A percentile compares a stretch with the other conserved stretches of the same genome.
These are phyloP conservation scores for Upupa epops DNA, from an alignment of 2,113 vertebrate genomes.

Conservation along the genomic window DNA sequence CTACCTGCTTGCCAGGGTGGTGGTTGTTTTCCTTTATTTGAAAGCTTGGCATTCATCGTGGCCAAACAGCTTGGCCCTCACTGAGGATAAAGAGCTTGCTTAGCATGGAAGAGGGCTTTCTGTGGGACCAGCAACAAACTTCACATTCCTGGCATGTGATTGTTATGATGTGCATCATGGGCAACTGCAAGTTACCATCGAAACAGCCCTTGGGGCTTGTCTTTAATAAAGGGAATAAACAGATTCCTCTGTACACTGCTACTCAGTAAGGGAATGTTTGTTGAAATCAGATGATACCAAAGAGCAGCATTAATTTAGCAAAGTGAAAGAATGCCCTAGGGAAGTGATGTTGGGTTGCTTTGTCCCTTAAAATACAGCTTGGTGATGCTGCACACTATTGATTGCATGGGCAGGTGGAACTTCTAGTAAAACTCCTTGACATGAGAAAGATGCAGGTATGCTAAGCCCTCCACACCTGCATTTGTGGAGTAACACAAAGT, in stretches of 20 bases:
- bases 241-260: not conserved
- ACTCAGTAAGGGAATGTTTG: not conserved
- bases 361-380: not conserved
- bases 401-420: not conserved
- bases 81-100: constrained; percentile 12
- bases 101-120: not conserved
- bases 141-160: not conserved
- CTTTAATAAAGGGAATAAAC: not conserved
- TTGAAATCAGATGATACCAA: not conserved
- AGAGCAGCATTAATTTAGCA: not conserved
- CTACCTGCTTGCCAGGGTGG: not conserved
- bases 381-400: not conserved
- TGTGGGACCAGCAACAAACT: not conserved
- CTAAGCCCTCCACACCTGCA: not conserved
- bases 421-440: not conserved
- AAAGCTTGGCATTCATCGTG: constrained; percentile 22
- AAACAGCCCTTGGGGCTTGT: not conserved
- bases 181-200: not conserved
- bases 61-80: not conserved
- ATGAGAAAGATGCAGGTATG: not conserved
- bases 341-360: not conserved
- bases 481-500: not conserved
- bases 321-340: not conserved
- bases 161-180: not conserved
- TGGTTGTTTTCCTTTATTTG: constrained; percentile 44